These are phyloP conservation scores for Heptascelio sp. DNA, from an alignment of 2,888 invertebrate species.

Conservation along the genomic window DNA sequence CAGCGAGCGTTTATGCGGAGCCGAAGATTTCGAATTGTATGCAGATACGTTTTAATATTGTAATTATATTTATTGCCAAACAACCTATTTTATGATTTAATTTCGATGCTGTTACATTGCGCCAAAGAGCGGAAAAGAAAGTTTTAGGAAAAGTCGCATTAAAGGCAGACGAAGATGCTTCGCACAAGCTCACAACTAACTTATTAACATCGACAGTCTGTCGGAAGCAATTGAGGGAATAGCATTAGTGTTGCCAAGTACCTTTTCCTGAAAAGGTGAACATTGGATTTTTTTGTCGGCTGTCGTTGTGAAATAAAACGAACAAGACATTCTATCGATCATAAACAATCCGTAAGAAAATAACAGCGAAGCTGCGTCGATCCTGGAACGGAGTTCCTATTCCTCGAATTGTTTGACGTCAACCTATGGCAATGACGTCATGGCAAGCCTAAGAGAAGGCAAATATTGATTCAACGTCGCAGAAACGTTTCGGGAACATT, in stretches of 20 bases:
- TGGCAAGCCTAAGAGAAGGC: too few relatives aligned
- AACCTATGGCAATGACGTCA: too few relatives aligned
- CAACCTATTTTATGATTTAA: slow-evolving; percentile 49
- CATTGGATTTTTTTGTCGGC: neutral
- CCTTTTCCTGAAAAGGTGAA: slow-evolving; percentile 65
- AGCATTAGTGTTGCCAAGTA: slow-evolving; percentile 40
- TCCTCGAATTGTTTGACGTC: too few relatives aligned
- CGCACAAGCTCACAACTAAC: slow-evolving; percentile 53
- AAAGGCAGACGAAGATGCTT: slow-evolving; percentile 60
- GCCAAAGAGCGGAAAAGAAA: slow-evolving; percentile 64
- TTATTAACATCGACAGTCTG: slow-evolving; percentile 65
- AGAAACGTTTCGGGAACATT: too few relatives aligned
- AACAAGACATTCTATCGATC: neutral
- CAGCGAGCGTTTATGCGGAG: too few relatives aligned
- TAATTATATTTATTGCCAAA: slow-evolving; percentile 45
- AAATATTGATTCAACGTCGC: too few relatives aligned
- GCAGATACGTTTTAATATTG: slow-evolving; percentile 36
- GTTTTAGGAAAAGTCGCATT: slow-evolving; percentile 68
- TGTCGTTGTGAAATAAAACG: neutral
- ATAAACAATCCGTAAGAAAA: neutral
- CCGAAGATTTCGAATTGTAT: neutral
- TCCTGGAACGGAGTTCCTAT: too few relatives aligned
- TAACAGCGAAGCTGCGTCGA: too few relatives aligned
- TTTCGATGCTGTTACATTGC: slow-evolving; percentile 47
- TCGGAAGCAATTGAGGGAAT: slow-evolving; percentile 64